Conservation (phyloP, 2,113 vertebrate species). For the Apteryx mantelli region DNA sequence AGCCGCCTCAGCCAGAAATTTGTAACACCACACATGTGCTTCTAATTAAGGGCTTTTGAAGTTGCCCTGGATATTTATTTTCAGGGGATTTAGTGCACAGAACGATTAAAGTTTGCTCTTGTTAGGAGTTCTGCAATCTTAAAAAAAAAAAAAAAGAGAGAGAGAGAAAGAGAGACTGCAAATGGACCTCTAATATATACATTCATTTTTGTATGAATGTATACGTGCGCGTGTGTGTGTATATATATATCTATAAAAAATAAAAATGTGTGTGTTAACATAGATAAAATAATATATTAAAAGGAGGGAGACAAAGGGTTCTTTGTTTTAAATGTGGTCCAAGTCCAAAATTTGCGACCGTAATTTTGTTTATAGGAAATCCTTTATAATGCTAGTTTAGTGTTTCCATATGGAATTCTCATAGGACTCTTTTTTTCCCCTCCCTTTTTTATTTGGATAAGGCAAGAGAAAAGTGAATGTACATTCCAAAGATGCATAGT, state of each 20-base stretch:
- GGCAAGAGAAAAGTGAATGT: constrained; percentile 89
- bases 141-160: constrained; percentile 25
- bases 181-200: constrained; percentile 57
- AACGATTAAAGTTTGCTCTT: constrained; percentile 81
- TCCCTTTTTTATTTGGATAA: constrained; percentile 82
- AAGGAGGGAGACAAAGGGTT: constrained; percentile 71
- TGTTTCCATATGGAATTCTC: constrained; percentile 94
- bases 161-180: constrained; percentile 27
- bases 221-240: background rate
- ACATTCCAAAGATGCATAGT: constrained; percentile 98
- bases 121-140: constrained; percentile 72
- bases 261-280: constrained; percentile 32
- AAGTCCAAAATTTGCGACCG: constrained; percentile 84
- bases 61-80: constrained; percentile 83
- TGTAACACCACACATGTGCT: constrained; percentile 80
- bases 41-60: constrained; percentile 85
- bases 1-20: constrained; percentile 74
- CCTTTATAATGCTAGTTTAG: constrained; percentile 86
- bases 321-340: constrained; percentile 80
- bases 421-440: constrained; percentile 73
- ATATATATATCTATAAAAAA: constrained; percentile 42
- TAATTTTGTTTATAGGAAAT: constrained; percentile 90
- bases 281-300: constrained; percentile 58
- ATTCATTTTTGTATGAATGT: constrained; percentile 30
- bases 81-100: constrained; percentile 78